phyloP scores from a whole-genome alignment of 2,888 invertebrate genomes.

The Ypsolopha scabrella region DNA sequence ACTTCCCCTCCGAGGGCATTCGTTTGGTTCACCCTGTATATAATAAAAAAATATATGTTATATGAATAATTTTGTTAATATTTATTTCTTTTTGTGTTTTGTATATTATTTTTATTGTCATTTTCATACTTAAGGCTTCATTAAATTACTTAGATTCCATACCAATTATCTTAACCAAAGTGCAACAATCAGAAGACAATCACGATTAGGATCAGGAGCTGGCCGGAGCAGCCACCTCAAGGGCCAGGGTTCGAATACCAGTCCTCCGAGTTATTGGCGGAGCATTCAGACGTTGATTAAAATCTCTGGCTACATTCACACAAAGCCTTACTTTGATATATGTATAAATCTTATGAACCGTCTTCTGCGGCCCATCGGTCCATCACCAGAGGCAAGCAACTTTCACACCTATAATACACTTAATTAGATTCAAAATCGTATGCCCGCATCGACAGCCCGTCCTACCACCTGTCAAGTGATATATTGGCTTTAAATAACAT shows the following conservation, averaged over 20 bases:
- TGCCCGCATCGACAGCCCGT: slow-evolving; percentile 22
- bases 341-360: slow-evolving; percentile 62
- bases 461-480: slow-evolving; percentile 70
- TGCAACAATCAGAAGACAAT: no score
- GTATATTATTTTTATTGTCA: no score
- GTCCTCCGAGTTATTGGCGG: slow-evolving; percentile 23
- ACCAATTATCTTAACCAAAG: no score
- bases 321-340: slow-evolving; percentile 64
- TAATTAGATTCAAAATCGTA: slow-evolving; percentile 27
- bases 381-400: slow-evolving; percentile 18
- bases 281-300: slow-evolving; percentile 55
- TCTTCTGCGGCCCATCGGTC: slow-evolving; percentile 41
- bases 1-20: no score
- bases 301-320: slow-evolving; percentile 64
- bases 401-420: slow-evolving; percentile 19
- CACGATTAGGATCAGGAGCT: background rate
- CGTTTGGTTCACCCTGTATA: background rate
- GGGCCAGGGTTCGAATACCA: slow-evolving; percentile 31
- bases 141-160: no score
- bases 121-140: no score
- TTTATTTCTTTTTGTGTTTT: no score
- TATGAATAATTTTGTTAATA: no score
- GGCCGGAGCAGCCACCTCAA: slow-evolving; percentile 9
- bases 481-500: slow-evolving; percentile 70
- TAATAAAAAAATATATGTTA: no score